Conservation (phyloP, 2,113 vertebrate genomes). For the Oryzias melastigma region DNA sequence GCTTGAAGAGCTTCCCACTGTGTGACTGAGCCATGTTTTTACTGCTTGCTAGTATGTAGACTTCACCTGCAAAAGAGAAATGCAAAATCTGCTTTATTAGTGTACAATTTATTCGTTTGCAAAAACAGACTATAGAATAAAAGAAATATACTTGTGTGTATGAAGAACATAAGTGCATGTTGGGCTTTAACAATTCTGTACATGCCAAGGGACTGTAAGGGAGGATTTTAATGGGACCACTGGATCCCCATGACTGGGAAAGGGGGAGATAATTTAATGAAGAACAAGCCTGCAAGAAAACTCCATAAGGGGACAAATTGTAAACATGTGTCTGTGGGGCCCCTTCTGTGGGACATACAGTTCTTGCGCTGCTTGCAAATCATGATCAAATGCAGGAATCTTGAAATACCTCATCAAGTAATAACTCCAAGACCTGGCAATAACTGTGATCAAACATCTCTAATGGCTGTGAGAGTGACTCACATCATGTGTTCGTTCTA, state of each 20-base stretch:
- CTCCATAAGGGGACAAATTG: slow-evolving; percentile 70
- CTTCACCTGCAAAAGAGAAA: slow-evolving; percentile 83
- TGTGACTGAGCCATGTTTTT: slow-evolving; percentile 93
- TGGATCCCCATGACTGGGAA: slow-evolving; percentile 69
- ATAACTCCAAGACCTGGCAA: slow-evolving; percentile 50
- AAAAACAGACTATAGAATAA: slow-evolving; percentile 4
- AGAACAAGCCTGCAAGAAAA: slow-evolving; percentile 69
- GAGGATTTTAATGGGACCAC: slow-evolving; percentile 58
- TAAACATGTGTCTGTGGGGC: slow-evolving; percentile 73
- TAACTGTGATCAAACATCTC: slow-evolving; percentile 43
- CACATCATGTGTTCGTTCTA: slow-evolving; percentile 38
- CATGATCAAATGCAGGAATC: slow-evolving; percentile 61
- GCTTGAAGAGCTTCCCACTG: slow-evolving; percentile 95
- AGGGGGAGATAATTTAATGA: slow-evolving; percentile 73
- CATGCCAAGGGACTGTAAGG: slow-evolving; percentile 55
- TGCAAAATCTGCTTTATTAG: slow-evolving; percentile 2
- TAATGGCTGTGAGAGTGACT: slow-evolving; percentile 39
- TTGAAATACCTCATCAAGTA: slow-evolving; percentile 56
- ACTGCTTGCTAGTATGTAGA: slow-evolving; percentile 93
- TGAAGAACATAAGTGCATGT: slow-evolving; percentile 15
- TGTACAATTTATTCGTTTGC: slow-evolving; percentile 1
- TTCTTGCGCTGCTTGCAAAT: slow-evolving; percentile 54
- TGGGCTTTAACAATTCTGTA: slow-evolving; percentile 51
- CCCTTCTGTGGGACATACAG: slow-evolving; percentile 46
- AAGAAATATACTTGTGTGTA: slow-evolving; percentile 13